phyloP scores from a whole-genome alignment of 2,888 invertebrate genomes.

The Plutella xylostella region DNA sequence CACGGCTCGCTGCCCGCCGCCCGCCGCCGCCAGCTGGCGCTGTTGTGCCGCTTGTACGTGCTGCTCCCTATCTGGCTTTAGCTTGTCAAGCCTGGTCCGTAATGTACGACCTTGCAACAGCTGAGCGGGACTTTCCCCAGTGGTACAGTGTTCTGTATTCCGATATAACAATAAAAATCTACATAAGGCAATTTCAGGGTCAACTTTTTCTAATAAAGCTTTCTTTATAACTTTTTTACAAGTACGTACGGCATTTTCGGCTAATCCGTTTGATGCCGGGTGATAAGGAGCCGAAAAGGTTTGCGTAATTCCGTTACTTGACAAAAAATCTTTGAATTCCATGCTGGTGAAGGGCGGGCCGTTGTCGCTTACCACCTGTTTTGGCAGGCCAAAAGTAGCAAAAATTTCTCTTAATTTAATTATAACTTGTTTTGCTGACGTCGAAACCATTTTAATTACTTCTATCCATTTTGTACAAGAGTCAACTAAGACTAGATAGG shows the following conservation, averaged over 20 bases:
- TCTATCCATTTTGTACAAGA: neutral
- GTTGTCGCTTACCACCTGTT: constrained; percentile 2
- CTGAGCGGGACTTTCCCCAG: neutral
- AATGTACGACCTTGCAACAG: neutral
- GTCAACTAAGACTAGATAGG: neutral
- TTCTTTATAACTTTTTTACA: neutral
- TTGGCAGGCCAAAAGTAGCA: too few species aligned
- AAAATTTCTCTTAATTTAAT: too few species aligned
- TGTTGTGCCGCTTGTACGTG: neutral
- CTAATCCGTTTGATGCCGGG: constrained; percentile 10
- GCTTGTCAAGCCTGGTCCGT: neutral
- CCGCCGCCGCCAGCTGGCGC: neutral
- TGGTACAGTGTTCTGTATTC: neutral
- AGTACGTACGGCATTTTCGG: constrained; percentile 4
- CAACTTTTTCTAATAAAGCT: neutral
- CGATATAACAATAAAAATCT: neutral
- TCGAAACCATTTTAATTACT: neutral
- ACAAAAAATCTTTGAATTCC: constrained; percentile 5
- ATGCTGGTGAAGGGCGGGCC: constrained; percentile 6
- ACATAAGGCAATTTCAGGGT: neutral
- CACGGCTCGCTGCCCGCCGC: neutral
- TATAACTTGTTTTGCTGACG: neutral
- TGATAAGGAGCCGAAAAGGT: constrained; percentile 10
- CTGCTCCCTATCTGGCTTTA: neutral
- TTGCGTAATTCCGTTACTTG: constrained; percentile 2